phyloP scores from a whole-genome alignment of 2,797 vertebrate species.

The Aratinga solstitialis region DNA sequence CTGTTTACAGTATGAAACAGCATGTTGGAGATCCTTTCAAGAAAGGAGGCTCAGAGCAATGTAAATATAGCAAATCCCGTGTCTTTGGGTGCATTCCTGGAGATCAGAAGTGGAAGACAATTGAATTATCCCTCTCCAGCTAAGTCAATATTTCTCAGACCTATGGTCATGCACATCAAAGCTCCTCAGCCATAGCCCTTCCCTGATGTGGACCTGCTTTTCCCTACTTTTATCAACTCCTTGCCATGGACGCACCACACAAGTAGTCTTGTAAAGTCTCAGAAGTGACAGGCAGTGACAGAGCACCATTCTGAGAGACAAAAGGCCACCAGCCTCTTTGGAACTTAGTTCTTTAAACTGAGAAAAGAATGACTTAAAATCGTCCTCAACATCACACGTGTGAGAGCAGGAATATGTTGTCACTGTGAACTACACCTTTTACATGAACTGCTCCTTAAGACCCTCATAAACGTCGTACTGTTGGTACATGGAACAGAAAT shows the following conservation, averaged over 20 bases:
- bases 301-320: neutral
- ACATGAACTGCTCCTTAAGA: neutral
- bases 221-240: neutral
- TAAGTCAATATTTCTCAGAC: neutral
- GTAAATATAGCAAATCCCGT: neutral
- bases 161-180: neutral
- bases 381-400: neutral
- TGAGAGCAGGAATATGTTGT: neutral
- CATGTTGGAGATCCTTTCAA: neutral
- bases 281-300: neutral
- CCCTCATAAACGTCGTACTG: fast-evolving
- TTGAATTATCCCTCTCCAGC: neutral
- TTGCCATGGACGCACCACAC: neutral
- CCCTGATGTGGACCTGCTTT: neutral
- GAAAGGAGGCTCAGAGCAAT: neutral
- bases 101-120: neutral
- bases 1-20: neutral
- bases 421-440: neutral
- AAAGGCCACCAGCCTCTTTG: neutral
- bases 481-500: neutral
- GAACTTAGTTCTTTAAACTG: neutral
- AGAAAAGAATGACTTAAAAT: neutral
- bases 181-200: neutral
- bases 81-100: neutral
- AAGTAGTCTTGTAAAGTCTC: neutral